Percentiles rank a stretch among this genome's conserved stretches.
These are phyloP conservation scores for Biston stratarius DNA, from an alignment of 2,888 invertebrate species.

Conservation along the genomic window DNA sequence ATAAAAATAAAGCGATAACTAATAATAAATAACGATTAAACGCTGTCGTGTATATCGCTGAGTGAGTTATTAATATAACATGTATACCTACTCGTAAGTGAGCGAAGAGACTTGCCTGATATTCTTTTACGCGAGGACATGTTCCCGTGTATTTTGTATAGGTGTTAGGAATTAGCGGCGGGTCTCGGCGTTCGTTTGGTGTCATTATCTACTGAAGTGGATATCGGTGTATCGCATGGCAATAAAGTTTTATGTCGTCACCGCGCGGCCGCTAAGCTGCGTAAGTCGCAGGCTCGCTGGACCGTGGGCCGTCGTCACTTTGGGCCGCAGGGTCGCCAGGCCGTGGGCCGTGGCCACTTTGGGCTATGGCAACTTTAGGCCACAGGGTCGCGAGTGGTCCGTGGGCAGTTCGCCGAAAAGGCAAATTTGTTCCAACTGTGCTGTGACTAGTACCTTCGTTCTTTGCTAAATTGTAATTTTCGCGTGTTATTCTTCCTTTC, in stretches of 20 bases:
- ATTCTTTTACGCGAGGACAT: slow-evolving; percentile 18
- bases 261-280: slow-evolving; percentile 6
- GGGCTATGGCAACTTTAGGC: not conserved
- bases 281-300: not conserved
- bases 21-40: slow-evolving; percentile 59
- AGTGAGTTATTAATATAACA: slow-evolving; percentile 47
- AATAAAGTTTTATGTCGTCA: slow-evolving; percentile 56
- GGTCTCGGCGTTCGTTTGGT: slow-evolving; percentile 39
- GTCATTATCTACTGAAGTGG: slow-evolving; percentile 52
- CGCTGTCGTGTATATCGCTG: slow-evolving; percentile 67
- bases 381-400: slow-evolving; percentile 1
- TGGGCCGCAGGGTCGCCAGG: slow-evolving; percentile 1
- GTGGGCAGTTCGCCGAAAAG: slow-evolving; percentile 16
- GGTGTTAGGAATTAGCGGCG: slow-evolving; percentile 12
- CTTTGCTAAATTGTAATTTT: slow-evolving; percentile 25
- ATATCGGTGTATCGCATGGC: slow-evolving; percentile 69
- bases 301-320: not conserved
- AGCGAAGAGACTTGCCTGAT: slow-evolving; percentile 45
- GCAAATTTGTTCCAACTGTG: slow-evolving; percentile 35
- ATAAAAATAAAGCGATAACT: slow-evolving; percentile 59
- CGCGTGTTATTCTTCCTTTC: slow-evolving; percentile 27
- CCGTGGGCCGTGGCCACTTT: slow-evolving; percentile 4
- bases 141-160: slow-evolving; percentile 5
- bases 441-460: slow-evolving; percentile 40
- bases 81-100: not conserved